Evolutionary conservation across 2,797 vertebrate genomes (phyloP), one percentile per base, ranked within the genome.

Genomic region (Tokudaia tokunoshimensis): DNA sequence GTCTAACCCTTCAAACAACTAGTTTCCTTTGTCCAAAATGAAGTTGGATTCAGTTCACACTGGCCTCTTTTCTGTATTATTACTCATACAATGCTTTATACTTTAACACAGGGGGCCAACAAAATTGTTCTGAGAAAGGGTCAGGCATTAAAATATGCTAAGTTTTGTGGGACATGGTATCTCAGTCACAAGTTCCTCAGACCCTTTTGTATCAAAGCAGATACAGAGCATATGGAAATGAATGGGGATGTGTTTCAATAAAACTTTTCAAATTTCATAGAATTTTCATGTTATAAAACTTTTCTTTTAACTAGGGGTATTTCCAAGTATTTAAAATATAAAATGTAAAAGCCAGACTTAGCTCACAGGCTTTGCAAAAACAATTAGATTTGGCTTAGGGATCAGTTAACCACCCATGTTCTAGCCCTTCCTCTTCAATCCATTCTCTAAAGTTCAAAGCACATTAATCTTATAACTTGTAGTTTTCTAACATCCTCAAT

Each of bases 311-410:
- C 22, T 95, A 44, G 74, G 78, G 22, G 44, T 75, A 86, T 41
- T 79, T 34, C 74, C n/a, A 57, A 92, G 75, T 57, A 92, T 75
- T n/a, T 85, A 24, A 81, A 94, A 93, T 34, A 5, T 70, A 89
- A 63, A 87, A 94, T 50, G 2, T 59, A 44, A 88, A 95, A 92
- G 44, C 20, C 15, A 94, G 41, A 91, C 47, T 84, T 89, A 72
- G 12, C 19, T 76, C 20, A 26, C 7, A 93, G 63, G 24, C 41
- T 67, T 94, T 76, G 65, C 14, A 92, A 81, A 89, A 76, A 87
- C 11, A 57, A 14, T 31, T 67, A 11, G 41, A 95, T 41, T 22
- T 90, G 50, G n/a, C 57, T 10, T 47, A 17, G 85, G 37, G 59
- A 55, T 37, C 67, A 84, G 34, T 91, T 95, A 31, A 24, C 63